Conservation (phyloP, 1,140 invertebrate species). For the Calephelis virginiensis region DNA sequence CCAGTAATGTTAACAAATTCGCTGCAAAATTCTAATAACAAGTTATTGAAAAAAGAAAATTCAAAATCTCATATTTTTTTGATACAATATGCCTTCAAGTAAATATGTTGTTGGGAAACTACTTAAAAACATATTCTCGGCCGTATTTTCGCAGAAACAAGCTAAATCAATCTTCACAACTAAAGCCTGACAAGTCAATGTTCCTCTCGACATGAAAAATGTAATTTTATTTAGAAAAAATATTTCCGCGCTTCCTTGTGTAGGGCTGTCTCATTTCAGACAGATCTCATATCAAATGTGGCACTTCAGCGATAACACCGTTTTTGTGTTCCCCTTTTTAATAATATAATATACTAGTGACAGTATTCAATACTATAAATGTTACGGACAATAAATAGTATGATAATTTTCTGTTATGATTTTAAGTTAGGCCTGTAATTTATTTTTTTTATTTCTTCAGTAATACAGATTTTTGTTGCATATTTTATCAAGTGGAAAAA, state of each 20-base stretch:
- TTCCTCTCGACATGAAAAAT: conserved; percentile 18
- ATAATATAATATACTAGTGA: too few relatives aligned
- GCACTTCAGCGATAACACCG: too few relatives aligned
- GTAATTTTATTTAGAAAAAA: conserved; percentile 19
- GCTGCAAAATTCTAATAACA: neutral
- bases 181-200: conserved; percentile 18
- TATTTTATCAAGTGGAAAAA: too few relatives aligned
- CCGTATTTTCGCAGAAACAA: conserved; percentile 14
- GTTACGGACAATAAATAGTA: too few relatives aligned
- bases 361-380: too few relatives aligned
- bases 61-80: conserved; percentile 1
- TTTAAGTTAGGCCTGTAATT: too few relatives aligned
- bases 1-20: too few relatives aligned
- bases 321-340: too few relatives aligned
- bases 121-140: conserved; percentile 17
- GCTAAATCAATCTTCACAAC: conserved; percentile 17
- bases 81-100: conserved; percentile 11
- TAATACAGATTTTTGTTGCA: too few relatives aligned
- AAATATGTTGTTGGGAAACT: conserved; percentile 16
- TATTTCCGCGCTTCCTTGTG: conserved; percentile 12
- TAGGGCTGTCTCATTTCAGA: conserved; percentile 1
- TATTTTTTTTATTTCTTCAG: too few relatives aligned
- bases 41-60: neutral
- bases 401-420: too few relatives aligned
- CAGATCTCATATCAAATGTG: too few relatives aligned